Conservation (phyloP, 1,140 invertebrate species). For the Zaprionus capensis region DNA sequence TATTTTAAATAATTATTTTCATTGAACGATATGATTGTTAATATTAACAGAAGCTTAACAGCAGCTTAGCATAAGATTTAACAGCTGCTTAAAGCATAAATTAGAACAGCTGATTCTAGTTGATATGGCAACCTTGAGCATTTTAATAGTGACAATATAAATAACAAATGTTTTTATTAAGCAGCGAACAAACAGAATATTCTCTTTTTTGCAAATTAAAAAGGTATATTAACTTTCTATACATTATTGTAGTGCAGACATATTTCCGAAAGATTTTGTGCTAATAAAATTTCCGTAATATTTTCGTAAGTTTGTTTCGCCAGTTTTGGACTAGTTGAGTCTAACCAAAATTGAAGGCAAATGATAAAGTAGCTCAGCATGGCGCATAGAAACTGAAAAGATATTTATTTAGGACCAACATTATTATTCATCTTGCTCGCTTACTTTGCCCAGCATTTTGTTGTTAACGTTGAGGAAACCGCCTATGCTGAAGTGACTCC, state of each 20-base stretch:
- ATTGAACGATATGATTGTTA: no score
- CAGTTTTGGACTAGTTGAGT: not conserved
- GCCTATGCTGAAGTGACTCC: constrained; percentile 22
- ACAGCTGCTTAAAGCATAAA: no score
- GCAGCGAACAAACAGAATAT: no score
- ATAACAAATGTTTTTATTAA: no score
- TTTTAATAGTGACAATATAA: no score
- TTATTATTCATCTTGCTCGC: no score
- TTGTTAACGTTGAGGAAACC: constrained; percentile 35
- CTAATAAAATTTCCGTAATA: not conserved
- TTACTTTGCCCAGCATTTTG: constrained; percentile 27
- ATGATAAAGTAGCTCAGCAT: constrained; percentile 35
- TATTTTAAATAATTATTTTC: no score
- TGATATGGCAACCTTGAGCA: no score
- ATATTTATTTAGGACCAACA: not conserved
- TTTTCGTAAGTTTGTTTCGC: not conserved
- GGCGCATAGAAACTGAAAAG: constrained; percentile 29
- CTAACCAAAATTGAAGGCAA: constrained; percentile 34
- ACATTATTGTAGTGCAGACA: not conserved
- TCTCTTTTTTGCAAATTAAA: no score
- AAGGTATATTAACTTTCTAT: not conserved
- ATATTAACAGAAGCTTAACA: no score
- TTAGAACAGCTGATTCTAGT: no score
- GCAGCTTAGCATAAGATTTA: no score
- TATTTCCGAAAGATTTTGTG: not conserved